Evolutionary conservation across 2,888 invertebrate genomes (phyloP).

Genomic region (Apodemia hepburni): DNA sequence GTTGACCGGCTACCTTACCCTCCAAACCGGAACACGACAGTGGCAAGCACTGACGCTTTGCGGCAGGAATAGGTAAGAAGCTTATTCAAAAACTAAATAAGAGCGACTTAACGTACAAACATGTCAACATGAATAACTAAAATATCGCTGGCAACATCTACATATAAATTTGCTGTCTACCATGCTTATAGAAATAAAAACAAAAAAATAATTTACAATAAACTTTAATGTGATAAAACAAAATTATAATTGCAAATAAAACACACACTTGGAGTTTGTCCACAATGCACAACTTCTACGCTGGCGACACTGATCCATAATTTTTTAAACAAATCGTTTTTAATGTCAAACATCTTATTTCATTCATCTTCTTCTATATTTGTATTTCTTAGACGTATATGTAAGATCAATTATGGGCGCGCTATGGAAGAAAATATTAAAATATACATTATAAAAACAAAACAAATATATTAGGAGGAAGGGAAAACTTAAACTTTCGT

Average conservation of each 20-base stretch:
- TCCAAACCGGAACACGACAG: too few relatives aligned
- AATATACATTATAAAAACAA: slow-evolving; percentile 34
- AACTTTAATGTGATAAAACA: slow-evolving; percentile 67
- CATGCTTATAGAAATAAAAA: slow-evolving; percentile 68
- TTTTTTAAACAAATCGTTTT: slow-evolving; percentile 26
- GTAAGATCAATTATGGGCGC: slow-evolving; percentile 71
- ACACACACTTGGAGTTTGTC: slow-evolving; percentile 55
- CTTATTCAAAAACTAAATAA: background rate
- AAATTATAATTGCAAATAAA: slow-evolving; percentile 50
- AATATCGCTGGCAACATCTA: slow-evolving; percentile 17
- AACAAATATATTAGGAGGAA: background rate
- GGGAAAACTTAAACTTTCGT: background rate
- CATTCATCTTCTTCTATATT: slow-evolving; percentile 65
- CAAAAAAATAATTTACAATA: slow-evolving; percentile 59
- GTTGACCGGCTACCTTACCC: too few relatives aligned
- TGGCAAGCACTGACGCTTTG: too few relatives aligned
- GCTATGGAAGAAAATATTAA: slow-evolving; percentile 59
- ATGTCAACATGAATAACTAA: background rate
- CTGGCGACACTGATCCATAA: slow-evolving; percentile 41
- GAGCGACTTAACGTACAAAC: background rate
- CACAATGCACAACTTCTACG: slow-evolving; percentile 57
- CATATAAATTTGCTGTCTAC: slow-evolving; percentile 41
- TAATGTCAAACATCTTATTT: slow-evolving; percentile 29
- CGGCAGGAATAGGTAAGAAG: too few relatives aligned
- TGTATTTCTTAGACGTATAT: slow-evolving; percentile 68